Evolutionary conservation across 2,113 vertebrate genomes (phyloP).

Genomic region (Pristiophorus japonicus): DNA sequence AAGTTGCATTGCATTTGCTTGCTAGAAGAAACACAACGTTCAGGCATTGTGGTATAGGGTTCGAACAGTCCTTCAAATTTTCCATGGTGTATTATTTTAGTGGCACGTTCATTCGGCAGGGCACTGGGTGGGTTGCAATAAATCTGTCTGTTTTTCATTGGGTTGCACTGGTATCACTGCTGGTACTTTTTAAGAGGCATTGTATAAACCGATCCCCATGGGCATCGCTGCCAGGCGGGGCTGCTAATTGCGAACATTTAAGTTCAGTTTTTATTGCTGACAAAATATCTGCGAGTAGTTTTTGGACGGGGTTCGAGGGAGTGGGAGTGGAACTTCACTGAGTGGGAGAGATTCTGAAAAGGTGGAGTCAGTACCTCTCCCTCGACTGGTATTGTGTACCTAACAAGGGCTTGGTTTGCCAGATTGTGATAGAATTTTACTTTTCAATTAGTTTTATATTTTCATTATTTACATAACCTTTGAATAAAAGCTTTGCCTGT

Average conservation of each 20-base stretch:
- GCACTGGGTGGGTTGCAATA: not conserved
- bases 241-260: slow-evolving; percentile 29
- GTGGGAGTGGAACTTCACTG: slow-evolving; percentile 9
- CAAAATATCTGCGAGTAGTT: not conserved
- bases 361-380: slow-evolving; percentile 1
- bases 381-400: not conserved
- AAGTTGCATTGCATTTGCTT: not conserved
- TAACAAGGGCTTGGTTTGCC: not conserved
- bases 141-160: slow-evolving; percentile 25
- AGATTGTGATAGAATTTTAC: not conserved
- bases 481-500: not conserved
- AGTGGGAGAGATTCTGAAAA: slow-evolving; percentile 5
- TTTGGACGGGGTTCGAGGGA: not conserved
- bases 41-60: not conserved
- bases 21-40: not conserved
- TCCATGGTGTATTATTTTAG: not conserved
- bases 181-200: not conserved
- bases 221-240: slow-evolving; percentile 14
- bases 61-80: not conserved
- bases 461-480: slow-evolving; percentile 18
- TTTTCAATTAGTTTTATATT: not conserved
- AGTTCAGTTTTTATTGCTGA: slow-evolving; percentile 19
- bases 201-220: slow-evolving; percentile 9
- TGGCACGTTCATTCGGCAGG: not conserved
- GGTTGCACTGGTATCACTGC: not conserved